Evolutionary conservation across 2,888 invertebrate species (phyloP), one percentile per base, ranked within the genome.

Genomic region (Digitonthophagus gazella): DNA sequence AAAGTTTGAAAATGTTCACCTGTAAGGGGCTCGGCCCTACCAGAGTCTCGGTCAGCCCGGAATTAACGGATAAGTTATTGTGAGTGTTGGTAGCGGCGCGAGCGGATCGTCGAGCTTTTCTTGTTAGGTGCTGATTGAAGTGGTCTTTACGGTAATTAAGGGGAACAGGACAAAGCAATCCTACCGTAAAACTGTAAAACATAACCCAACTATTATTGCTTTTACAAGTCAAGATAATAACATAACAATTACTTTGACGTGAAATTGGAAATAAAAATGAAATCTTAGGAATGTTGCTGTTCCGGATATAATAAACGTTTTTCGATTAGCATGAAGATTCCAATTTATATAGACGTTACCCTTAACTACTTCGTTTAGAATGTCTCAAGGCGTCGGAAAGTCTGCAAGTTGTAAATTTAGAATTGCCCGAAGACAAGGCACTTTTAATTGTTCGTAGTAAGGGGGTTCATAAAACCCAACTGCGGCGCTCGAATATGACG

Each of bases 1-100:
- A 69, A 69, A 69, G 71, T 69, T 73, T 61, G 69, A 70, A 72
- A 72, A 72, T 74, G 69, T 71, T 69, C 74, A 72, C 72, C 72
- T 69, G 72, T 68, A 65, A 69, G 71, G 69, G 63, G 64, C 63
- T 58, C 58, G n/a, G 18, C 61, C 57, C 20, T 16, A 19, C 2
- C n/a, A 61, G 20, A 61, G 18, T 61, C n/a, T 18, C 61, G 61
- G 61, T 20, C 61, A 44, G n/a, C 18, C 20, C 61, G 18, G 61
- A 61, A 61, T 61, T 61, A 61, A 44, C 28, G 11, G 28, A 44
- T 44, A 44, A 44, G 28, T 61, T 61, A 61, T 61, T 61, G 61
- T 19, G 61, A n/a, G 18, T n/a, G 61, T 18, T n/a, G 18, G 18
- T n/a, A 19, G 61, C 18, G 16, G 20, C 19, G 15, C 19, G 61